A percentile compares a stretch with the other conserved stretches of the same genome.
Conservation (phyloP, 1,140 invertebrate genomes). For the Leucophenga varia region DNA sequence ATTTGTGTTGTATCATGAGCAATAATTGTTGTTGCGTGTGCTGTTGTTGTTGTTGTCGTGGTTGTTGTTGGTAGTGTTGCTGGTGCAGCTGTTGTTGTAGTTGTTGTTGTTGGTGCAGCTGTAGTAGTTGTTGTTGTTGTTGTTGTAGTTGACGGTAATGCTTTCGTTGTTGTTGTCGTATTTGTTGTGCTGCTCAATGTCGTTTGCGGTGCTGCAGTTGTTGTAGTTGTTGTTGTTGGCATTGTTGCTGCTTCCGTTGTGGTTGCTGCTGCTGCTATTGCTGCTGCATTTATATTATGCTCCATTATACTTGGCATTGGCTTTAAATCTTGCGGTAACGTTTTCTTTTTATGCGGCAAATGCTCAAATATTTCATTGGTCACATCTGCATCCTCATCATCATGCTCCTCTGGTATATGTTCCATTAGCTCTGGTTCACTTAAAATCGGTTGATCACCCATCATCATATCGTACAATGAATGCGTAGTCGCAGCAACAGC, state of each 20-base stretch:
- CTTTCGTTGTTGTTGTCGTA: conserved; percentile 2
- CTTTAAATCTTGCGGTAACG: conserved; percentile 36
- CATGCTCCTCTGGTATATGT: conserved; percentile 22
- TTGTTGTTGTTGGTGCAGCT: not conserved
- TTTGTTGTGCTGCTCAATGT: conserved; percentile 10
- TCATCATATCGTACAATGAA: conserved; percentile 44
- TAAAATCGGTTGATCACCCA: conserved; percentile 45
- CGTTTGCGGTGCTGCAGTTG: conserved; percentile 3
- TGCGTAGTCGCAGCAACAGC: not conserved
- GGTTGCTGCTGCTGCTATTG: not conserved
- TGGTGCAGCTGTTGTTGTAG: conserved; percentile 5
- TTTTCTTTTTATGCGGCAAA: conserved; percentile 47
- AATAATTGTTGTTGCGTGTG: conserved; percentile 1
- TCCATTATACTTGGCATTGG: conserved; percentile 35
- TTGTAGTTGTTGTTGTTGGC: conserved; percentile 6
- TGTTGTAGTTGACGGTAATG: not conserved
- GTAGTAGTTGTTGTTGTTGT: not conserved
- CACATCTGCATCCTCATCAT: conserved; percentile 29
- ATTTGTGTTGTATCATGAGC: not conserved
- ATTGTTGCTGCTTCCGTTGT: conserved; percentile 4
- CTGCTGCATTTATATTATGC: not conserved
- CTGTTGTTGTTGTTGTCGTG: conserved; percentile 1
- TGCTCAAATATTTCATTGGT: conserved; percentile 46
- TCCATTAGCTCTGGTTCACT: conserved; percentile 28
- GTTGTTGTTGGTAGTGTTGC: conserved; percentile 3